A percentile compares a stretch with the other conserved stretches of the same genome.
These are phyloP conservation scores for Sialia sialis DNA, from an alignment of 2,113 vertebrate genomes.

Conservation along the genomic window DNA sequence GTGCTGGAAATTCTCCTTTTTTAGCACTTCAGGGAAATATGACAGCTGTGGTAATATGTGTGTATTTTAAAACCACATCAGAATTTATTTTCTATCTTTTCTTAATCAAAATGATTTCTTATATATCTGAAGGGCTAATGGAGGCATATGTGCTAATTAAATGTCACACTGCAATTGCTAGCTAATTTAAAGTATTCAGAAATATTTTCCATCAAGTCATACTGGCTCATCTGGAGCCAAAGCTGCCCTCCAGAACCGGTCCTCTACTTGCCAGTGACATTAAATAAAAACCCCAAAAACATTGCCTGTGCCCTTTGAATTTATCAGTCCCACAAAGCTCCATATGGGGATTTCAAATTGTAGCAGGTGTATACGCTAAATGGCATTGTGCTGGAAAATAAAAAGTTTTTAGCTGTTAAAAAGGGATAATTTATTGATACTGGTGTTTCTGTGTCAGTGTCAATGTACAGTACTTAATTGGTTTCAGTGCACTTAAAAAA, in stretches of 20 bases:
- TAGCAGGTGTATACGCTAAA: neutral
- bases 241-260: neutral
- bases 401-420: neutral
- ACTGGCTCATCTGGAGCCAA: neutral
- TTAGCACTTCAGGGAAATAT: neutral
- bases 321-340: neutral
- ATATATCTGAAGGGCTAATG: neutral
- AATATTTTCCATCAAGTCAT: neutral
- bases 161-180: neutral
- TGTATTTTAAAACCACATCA: neutral
- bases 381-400: neutral
- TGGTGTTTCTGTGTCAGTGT: neutral
- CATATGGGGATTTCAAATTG: neutral
- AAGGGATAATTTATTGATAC: neutral
- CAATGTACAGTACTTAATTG: neutral
- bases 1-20: neutral
- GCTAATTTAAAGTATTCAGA: conserved; percentile 14
- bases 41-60: neutral
- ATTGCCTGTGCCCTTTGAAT: neutral
- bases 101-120: conserved; percentile 18
- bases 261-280: neutral
- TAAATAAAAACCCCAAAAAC: neutral
- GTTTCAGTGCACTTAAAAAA: neutral
- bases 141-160: conserved; percentile 13
- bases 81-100: neutral